Evolutionary conservation across 1,140 invertebrate species (phyloP), one percentile per base, ranked within the genome.

Genomic region (Drosophila pseudoananassae): DNA sequence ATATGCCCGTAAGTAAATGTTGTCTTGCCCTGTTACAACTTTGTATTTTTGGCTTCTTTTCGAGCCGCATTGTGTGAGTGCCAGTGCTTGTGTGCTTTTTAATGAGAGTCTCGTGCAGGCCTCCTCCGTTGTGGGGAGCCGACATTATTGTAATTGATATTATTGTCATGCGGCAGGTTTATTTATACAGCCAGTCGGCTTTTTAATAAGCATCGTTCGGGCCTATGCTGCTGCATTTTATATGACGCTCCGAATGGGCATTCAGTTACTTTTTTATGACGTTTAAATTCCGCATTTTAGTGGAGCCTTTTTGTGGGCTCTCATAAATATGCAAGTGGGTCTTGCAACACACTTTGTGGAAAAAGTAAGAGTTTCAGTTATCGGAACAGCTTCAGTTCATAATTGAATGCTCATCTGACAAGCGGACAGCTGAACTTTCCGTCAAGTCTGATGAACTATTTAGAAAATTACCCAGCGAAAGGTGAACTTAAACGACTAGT

Each of bases 101-200:
- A 87, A 87, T 87, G 61, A 87, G 78, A 87, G 82, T 87, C 82
- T 87, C 82, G 82, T 87, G 82, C 82, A 87, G 49, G 79, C 70
- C 59, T 55, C 60, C 65, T 46, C 40, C 61, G 76, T 79, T 80
- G 74, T 75, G 55, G 72, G 66, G 46, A 60, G 59, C 46, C 53
- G 69, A 54, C 70, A 33, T 20, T 47, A 82, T 81, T 71, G 83
- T 78, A 88, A 88, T 87, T 87, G 75, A 87, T 87, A 87, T 88
- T 82, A 87, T 87, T 75, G 82, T 87, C 78, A 87, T 69, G 74
- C 78, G 50, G 64, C 75, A 63, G 65, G 57, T 76, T 88, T 88
- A 87, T 87, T 87, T 66, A 66, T 66, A 66, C 33, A 31, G 82
- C 82, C 78, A 81, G 82, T 82, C 61, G 50, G 60, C 58, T 80